These are phyloP conservation scores for Rhamnusium bicolor DNA, from an alignment of 2,888 invertebrate genomes.

Conservation along the genomic window DNA sequence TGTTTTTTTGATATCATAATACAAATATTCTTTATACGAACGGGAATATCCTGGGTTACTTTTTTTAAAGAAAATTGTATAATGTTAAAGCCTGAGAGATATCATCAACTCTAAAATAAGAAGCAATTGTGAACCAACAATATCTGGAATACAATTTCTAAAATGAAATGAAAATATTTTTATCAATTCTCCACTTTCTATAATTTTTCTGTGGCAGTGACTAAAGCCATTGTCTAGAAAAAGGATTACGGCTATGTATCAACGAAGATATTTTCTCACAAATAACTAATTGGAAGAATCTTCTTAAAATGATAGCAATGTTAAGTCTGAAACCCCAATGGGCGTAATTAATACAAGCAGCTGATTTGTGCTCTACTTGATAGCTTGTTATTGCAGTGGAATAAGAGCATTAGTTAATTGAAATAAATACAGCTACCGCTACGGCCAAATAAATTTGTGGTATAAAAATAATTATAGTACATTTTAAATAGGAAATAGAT, in stretches of 20 bases:
- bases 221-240: slow-evolving; percentile 33
- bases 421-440: slow-evolving; percentile 1
- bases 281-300: slow-evolving; percentile 70
- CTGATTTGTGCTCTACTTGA: slow-evolving; percentile 44
- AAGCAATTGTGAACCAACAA: neutral
- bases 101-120: no score
- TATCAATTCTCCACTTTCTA: slow-evolving; percentile 15
- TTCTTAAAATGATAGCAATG: slow-evolving; percentile 59
- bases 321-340: slow-evolving; percentile 62
- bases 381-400: slow-evolving; percentile 1
- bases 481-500: neutral
- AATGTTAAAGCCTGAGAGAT: no score
- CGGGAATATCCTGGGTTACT: no score
- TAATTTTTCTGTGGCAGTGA: slow-evolving; percentile 36
- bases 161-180: slow-evolving; percentile 4
- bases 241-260: slow-evolving; percentile 55
- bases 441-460: neutral
- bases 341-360: slow-evolving; percentile 64
- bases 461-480: neutral
- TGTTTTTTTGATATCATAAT: no score
- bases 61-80: no score
- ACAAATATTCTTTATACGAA: no score
- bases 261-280: slow-evolving; percentile 59
- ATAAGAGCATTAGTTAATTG: slow-evolving; percentile 10
- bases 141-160: neutral